phyloP scores from a whole-genome alignment of 2,888 invertebrate genomes.

The Hypena proboscidalis region DNA sequence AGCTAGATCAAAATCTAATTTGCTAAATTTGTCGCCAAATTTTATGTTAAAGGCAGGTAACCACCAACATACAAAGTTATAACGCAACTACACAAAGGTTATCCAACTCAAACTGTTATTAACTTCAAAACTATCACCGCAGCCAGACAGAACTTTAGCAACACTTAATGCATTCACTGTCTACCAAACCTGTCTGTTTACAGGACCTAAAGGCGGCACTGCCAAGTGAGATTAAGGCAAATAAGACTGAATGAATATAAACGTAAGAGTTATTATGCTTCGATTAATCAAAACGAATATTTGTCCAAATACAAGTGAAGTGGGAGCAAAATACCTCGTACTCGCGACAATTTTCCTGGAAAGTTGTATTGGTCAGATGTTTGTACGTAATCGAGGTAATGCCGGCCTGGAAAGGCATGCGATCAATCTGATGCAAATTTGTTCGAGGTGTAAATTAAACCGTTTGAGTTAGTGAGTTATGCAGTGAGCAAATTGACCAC shows the following conservation, averaged over 20 bases:
- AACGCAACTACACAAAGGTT: not conserved
- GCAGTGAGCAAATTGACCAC: not conserved
- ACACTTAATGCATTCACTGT: not conserved
- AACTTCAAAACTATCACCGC: not conserved
- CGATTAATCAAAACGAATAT: too few relatives aligned
- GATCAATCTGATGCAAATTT: slow-evolving; percentile 28
- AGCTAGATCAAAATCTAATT: too few relatives aligned
- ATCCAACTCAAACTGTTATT: not conserved
- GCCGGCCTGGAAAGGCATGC: slow-evolving; percentile 19
- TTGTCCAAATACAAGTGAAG: too few relatives aligned
- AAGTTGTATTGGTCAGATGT: slow-evolving; percentile 2
- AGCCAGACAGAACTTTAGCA: slow-evolving; percentile 1
- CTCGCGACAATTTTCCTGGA: slow-evolving; percentile 2
- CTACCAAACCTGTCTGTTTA: slow-evolving; percentile 8
- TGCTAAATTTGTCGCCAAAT: too few relatives aligned
- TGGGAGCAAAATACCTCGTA: slow-evolving; percentile 1
- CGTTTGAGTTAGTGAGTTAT: slow-evolving; percentile 3
- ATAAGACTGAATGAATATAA: too few relatives aligned
- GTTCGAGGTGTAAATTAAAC: slow-evolving; percentile 18
- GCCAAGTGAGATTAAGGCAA: too few relatives aligned
- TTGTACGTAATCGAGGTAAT: slow-evolving; percentile 18
- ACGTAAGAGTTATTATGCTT: too few relatives aligned
- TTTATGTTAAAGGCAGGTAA: too few relatives aligned
- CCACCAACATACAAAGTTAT: too few relatives aligned
- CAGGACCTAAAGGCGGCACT: too few relatives aligned